These are phyloP conservation scores for Protaetia brevitarsis DNA, from an alignment of 1,140 invertebrate genomes.

Conservation along the genomic window DNA sequence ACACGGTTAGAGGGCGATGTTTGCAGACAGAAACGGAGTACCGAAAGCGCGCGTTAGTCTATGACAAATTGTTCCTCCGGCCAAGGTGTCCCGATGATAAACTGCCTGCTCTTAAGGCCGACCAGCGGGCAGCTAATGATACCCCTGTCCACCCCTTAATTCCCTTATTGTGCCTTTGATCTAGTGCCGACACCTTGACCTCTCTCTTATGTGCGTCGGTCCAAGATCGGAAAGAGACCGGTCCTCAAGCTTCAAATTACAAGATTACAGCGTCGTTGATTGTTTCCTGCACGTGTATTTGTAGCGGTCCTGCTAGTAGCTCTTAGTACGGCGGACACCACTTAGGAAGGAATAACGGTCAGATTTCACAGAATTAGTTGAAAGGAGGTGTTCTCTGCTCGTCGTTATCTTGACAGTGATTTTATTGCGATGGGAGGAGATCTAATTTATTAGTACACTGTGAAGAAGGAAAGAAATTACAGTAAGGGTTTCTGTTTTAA, in stretches of 20 bases:
- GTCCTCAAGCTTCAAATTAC: not conserved
- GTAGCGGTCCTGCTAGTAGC: constrained; percentile 34
- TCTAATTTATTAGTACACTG: not conserved
- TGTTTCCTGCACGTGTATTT: not conserved
- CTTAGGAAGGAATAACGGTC: not conserved
- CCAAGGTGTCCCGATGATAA: constrained; percentile 46
- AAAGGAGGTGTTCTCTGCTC: not conserved
- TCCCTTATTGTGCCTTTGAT: constrained; percentile 47
- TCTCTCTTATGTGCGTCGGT: constrained; percentile 6
- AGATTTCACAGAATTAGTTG: not conserved
- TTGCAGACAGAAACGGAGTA: constrained; percentile 32
- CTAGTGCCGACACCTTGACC: constrained; percentile 44
- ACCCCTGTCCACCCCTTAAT: constrained; percentile 43
- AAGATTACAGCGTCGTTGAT: constrained; percentile 13
- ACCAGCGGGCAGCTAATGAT: constrained; percentile 46
- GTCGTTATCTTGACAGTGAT: not conserved
- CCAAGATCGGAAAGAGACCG: constrained; percentile 12
- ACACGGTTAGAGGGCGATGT: constrained; percentile 42
- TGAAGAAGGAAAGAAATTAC: not conserved
- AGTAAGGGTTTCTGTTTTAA: no score
- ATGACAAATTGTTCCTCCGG: constrained; percentile 45
- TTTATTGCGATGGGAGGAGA: not conserved
- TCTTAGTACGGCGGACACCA: constrained; percentile 32
- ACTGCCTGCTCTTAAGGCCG: constrained; percentile 45
- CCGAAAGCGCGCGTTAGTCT: constrained; percentile 24